Base-by-base conservation (phyloP, 64 coral and sea anemone species). In the Anthopleura sola region DNA sequence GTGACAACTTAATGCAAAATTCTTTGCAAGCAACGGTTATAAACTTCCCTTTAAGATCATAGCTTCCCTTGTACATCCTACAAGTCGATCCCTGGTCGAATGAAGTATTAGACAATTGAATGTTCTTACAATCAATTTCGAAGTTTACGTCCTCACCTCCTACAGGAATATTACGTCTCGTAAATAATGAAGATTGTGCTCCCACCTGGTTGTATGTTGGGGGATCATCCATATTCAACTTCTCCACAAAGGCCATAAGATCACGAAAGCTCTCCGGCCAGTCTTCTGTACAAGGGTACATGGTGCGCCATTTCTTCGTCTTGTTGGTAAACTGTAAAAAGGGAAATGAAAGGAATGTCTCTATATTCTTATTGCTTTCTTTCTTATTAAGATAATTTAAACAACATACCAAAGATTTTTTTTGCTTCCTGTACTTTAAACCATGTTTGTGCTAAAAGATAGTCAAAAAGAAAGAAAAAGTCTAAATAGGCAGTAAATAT, bases 1-100 rank as follows among this genome's bases (percentile, higher is more conserved):
- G 31, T 13, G 86, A 80, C 10, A 88, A 23, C 23, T 50, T 78
- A 11, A 81, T 40, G 49, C 36, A 31, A 58, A 58, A 88, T 62
- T 57, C 54, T 23, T 88, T 88, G 55, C 86, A 81, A 19, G 86
- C 86, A 37, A 80, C 53, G 18, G 51, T 36, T 26, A 79, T 38
- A 81, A 1, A 24, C 18, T 36, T 51, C n/a, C 69, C 74, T 28
- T 60, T 50, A 12, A 10, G 18, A 24, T 56, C 37, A 3, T 80
- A 74, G 6, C 0, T 48, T 1, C 86, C 86, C 53, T 81, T 88
- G 20, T 55, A 88, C 77, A 88, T 78, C 37, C 13, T 32, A 37
- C 86, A 88, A 0, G 86, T 81, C 24, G 86, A 28, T 21, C 86
- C 86, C 12, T 9, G 5, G 55, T 85, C 83, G 26, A 85, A 85